Base-by-base conservation (phyloP, 1,140 invertebrate genomes). In the Dermatophagoides farinae region DNA sequence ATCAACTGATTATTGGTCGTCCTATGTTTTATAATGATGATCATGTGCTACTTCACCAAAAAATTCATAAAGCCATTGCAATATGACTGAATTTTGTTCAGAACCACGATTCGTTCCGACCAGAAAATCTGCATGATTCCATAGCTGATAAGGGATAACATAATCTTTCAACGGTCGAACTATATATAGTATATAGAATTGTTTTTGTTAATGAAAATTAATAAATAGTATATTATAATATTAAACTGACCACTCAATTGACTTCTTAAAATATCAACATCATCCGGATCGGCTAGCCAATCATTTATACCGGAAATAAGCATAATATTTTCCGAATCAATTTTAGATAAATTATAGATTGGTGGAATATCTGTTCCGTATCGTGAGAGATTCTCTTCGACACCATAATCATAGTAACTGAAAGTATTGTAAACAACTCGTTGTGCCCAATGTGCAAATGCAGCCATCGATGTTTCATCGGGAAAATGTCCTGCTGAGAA, bases 321-420 rank as follows among this genome's bases (percentile, higher is more conserved):
- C 11, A 46, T 41, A 14, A 63, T 55, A 25, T 61, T 64, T 39
- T 47, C 18, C 6, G 11, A 23, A 41, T 37, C 22, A 16, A 63
- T 63, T 37, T 50, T 38, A 20, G 62, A 46, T 39, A 63, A 20
- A 43, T 63, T 53, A 25, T 63, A 63, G 4, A 41, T 22, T 25
- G 61, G 61, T 41, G 60, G 50, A 6, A 20, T 39, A 25, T 14
- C 5, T n/a, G 10, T 23, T n/a, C 58, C 53, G 44, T 64, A 65
- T 16, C 16, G 16, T 31, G 18, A 4, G 6, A 37, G 18, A 46
- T 65, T 64, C 6, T 47, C 44, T 38, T 51, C n/a, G 0, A 22
- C 16, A 12, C 62, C 64, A 40, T 61, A 55, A 31, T 62, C 61
- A 59, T 64, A 73, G 43, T n/a, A 47, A 6, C 22, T 47, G 43